Evolutionary conservation across 2,113 vertebrate genomes (phyloP), one percentile per base, ranked within the genome.

Genomic region (Verasper variegatus): DNA sequence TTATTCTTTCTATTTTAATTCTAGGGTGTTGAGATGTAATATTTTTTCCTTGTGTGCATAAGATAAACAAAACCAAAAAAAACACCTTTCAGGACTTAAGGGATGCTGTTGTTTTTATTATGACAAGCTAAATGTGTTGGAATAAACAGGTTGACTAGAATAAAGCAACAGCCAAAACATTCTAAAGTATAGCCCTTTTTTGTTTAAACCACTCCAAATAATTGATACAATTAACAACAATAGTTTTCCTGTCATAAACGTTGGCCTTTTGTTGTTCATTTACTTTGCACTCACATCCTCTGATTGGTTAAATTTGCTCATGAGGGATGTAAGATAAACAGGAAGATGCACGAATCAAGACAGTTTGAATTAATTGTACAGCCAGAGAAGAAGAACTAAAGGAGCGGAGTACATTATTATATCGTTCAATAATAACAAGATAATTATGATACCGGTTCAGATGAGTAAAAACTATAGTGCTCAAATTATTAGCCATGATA

Each of bases 271-370:
- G 31, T 20, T 76, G 23, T 26, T 47, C 52, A 8, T 37, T 14
- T 1, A 10, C 61, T 54, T 64, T 55, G 52, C 0, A 54, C 5
- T 31, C 1, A 21, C n/a, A 6, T 12, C 23, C n/a, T 56, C 7
- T 65, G 35, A 80, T 73, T 77, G 59, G 75, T 0, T 71, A 27
- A 52, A 74, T 73, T 61, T 56, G 47, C 60, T 57, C 71, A 54
- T 9, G 20, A 77, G 24, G 40, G 12, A 42, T 40, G 2, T 42
- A 42, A 42, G 12, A 74, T 26, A 18, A 69, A 51, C 18, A 52
- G 17, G n/a, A 10, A 58, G 23, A 65, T 23, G 9, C 42, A 55
- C 2, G 4, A 21, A 75, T 2, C 18, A 61, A 24, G 13, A 4
- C 23, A 66, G 14, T 20, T 56, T 31, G 26, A n/a, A 81, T 74